Percentiles rank a stretch among this genome's conserved stretches.
These are phyloP conservation scores for Hirtodrosophila trivittata DNA, from an alignment of 2,888 invertebrate species.

Conservation along the genomic window DNA sequence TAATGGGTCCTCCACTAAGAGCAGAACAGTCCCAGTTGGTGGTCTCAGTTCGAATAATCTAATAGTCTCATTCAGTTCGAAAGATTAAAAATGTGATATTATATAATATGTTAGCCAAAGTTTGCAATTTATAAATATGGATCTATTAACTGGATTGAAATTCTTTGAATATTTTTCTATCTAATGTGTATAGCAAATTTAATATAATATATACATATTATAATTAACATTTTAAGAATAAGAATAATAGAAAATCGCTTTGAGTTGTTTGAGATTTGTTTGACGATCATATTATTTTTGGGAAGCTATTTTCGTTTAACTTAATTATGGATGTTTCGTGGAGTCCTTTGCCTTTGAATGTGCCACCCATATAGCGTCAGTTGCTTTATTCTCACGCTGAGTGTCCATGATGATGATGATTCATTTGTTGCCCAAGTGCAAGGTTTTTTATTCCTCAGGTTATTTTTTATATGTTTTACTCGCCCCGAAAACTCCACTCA, in stretches of 20 bases:
- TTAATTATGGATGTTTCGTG: neutral
- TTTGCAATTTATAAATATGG: no score
- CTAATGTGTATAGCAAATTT: no score
- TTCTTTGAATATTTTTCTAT: no score
- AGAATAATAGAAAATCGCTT: no score
- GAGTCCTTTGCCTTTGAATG: neutral
- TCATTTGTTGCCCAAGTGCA: conserved; percentile 60
- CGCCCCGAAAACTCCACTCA: conserved; percentile 71
- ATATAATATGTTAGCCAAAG: neutral
- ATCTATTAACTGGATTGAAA: no score
- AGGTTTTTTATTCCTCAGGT: conserved; percentile 20
- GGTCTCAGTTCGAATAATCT: conserved; percentile 24
- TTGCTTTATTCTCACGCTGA: conserved; percentile 53
- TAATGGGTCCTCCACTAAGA: conserved; percentile 38
- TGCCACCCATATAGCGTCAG: conserved; percentile 53
- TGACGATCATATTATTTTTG: no score
- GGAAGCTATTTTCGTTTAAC: no score
- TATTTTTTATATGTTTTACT: conserved; percentile 39
- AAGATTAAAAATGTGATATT: neutral
- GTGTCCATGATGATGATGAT: conserved; percentile 49
- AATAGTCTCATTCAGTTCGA: conserved; percentile 8
- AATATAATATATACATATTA: no score
- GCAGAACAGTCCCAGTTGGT: conserved; percentile 19
- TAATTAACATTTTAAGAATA: no score
- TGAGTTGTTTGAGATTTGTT: no score